Evolutionary conservation across 2,797 vertebrate genomes (phyloP), one percentile per base, ranked within the genome.

Genomic region (Eremophila alpestris): DNA sequence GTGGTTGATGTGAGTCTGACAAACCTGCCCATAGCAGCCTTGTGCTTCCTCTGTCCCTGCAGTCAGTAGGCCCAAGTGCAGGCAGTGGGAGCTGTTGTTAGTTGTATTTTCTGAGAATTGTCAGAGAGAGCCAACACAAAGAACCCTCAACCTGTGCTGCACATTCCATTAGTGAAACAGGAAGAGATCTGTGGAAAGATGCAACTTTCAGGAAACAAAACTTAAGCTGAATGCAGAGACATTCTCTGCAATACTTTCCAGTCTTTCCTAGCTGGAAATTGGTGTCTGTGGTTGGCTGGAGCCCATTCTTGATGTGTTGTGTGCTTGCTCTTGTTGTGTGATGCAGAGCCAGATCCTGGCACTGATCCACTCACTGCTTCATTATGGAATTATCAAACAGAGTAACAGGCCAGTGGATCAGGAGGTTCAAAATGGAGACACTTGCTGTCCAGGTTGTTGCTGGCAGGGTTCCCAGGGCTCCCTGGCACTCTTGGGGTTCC

Each of bases 1-100:
- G 46, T 78, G 41, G 16, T 22, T 55, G 3, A 10, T 4, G 2
- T 0, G 2, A 34, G 49, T 38, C 62, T 64, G 62, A 41, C 1
- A 0, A 22, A 10, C 45, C 46, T 80, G 45, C 43, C 18, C 2
- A 0, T 12, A 80, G 56, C 41, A 74, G 69, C 65, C 67, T 27
- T 0, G 5, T 59, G 41, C 13, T 75, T 90, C 48, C 58, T 87
- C 43, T 48, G 59, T 41, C 65, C n/a, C 36, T 78, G 65, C 21
- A 21, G 22, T 73, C 59, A 76, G 41, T 9, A 34, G 58, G 64
- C 60, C 17, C 21, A n/a, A 30, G 52, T 49, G 27, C 52, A 70
- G 56, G 41, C 63, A 62, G 20, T 10, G 11, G 7, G 46, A 48
- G 16, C 24, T 78, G 49, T 54, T 60, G 20, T 27, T 38, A 60